Conservation (phyloP, 2,888 invertebrate genomes). For the Macrostomum cliftonense region DNA sequence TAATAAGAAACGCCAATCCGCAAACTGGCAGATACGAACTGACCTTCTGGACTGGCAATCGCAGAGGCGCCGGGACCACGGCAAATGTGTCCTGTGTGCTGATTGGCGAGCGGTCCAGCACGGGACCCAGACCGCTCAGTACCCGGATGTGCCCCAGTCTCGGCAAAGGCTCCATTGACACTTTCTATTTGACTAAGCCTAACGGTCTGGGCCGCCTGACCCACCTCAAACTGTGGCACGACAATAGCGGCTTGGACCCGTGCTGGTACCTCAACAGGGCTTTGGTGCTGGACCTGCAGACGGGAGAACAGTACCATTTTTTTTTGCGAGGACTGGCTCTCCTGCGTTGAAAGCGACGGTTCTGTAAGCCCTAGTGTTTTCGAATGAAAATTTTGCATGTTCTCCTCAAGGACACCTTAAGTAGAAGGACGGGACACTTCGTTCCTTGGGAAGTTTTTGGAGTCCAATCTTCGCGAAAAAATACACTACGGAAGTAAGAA, state of each 20-base stretch:
- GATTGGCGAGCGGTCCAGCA: conserved; percentile 26
- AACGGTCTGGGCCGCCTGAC: conserved; percentile 17
- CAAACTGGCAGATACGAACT: conserved; percentile 14
- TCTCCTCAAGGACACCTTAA: no score
- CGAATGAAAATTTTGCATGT: no score
- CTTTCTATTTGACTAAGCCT: conserved; percentile 27
- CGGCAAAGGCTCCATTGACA: conserved; percentile 22
- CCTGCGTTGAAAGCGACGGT: conserved; percentile 16
- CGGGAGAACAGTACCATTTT: conserved; percentile 17
- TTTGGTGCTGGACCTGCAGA: conserved; percentile 22
- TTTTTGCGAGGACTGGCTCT: conserved; percentile 15
- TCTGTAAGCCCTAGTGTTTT: conserved; percentile 15
- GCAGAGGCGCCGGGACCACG: conserved; percentile 7
- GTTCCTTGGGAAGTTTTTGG: no score
- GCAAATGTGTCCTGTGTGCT: conserved; percentile 21
- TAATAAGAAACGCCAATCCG: no score
- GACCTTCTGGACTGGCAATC: no score
- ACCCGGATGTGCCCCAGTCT: conserved; percentile 22
- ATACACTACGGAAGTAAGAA: no score
- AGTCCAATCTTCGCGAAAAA: no score
- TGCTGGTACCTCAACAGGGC: conserved; percentile 24
- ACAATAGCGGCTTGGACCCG: conserved; percentile 20
- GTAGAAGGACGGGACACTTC: no score
- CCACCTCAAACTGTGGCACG: conserved; percentile 23
- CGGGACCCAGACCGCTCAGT: conserved; percentile 20